Percentiles rank a stretch among this genome's conserved stretches.
Evolutionary conservation across 2,888 invertebrate genomes (phyloP).

Genomic region (Ormia ochracea): DNA sequence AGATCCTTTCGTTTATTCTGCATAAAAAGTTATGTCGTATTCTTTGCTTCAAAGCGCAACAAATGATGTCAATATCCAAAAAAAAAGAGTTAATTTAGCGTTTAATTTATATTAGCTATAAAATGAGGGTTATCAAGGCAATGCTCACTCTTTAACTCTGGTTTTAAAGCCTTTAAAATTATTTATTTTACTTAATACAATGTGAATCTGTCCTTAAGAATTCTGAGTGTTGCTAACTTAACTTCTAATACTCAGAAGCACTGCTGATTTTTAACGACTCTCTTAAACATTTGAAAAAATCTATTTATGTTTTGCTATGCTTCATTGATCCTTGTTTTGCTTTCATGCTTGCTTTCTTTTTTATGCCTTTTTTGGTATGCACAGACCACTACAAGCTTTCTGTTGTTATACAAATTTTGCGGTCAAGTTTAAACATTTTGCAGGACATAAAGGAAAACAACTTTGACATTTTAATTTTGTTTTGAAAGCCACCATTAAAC

Average conservation of each 20-base stretch:
- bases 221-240: neutral
- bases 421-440: slow-evolving; percentile 42
- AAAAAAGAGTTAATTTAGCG: no score
- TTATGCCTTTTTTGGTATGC: neutral
- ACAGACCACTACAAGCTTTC: slow-evolving; percentile 1
- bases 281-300: neutral
- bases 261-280: neutral
- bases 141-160: no score
- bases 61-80: no score
- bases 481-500: slow-evolving; percentile 28
- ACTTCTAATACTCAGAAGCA: neutral
- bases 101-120: no score
- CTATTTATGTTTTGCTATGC: neutral
- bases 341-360: no score
- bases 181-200: no score
- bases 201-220: no score
- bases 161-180: no score
- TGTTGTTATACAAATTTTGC: slow-evolving; percentile 35
- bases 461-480: slow-evolving; percentile 47
- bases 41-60: no score
- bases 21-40: no score
- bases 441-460: slow-evolving; percentile 21
- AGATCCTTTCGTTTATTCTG: no score
- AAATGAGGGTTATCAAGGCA: no score
- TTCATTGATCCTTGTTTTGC: neutral